Conservation (phyloP, 2,797 vertebrate species). For the Okamejei kenojei region DNA sequence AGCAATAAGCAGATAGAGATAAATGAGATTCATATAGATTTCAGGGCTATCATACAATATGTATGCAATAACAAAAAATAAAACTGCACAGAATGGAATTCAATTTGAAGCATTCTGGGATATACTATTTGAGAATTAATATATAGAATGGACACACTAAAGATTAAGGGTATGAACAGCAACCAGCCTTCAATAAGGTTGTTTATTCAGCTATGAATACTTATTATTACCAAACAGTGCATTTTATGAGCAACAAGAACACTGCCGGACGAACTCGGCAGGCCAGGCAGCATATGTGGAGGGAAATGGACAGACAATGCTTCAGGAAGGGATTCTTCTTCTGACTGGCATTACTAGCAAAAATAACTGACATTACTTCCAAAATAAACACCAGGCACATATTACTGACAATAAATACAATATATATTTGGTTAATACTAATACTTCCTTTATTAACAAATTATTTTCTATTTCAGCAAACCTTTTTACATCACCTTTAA, state of each 20-base stretch:
- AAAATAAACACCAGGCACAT: neutral
- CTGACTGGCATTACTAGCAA: neutral
- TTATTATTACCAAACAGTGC: too few relatives aligned
- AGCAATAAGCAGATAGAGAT: neutral
- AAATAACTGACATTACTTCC: neutral
- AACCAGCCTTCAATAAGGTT: too few relatives aligned
- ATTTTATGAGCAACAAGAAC: too few relatives aligned
- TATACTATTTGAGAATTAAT: neutral
- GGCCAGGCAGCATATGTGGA: too few relatives aligned
- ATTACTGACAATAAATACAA: conserved; percentile 9
- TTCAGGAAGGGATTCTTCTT: neutral
- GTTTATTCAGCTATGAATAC: neutral
- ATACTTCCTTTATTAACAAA: conserved; percentile 38
- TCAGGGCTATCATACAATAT: neutral
- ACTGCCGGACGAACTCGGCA: too few relatives aligned
- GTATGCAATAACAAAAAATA: neutral
- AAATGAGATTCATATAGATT: neutral
- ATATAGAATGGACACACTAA: neutral
- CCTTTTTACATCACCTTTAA: conserved; percentile 37
- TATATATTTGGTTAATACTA: conserved; percentile 34
- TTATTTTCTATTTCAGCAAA: conserved; percentile 37
- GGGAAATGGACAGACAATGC: too few relatives aligned
- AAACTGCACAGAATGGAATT: neutral
- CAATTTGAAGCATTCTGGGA: neutral
- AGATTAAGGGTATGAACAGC: neutral